These are phyloP conservation scores for Anoplopoma fimbria DNA, from an alignment of 2,113 vertebrate species.

Conservation along the genomic window DNA sequence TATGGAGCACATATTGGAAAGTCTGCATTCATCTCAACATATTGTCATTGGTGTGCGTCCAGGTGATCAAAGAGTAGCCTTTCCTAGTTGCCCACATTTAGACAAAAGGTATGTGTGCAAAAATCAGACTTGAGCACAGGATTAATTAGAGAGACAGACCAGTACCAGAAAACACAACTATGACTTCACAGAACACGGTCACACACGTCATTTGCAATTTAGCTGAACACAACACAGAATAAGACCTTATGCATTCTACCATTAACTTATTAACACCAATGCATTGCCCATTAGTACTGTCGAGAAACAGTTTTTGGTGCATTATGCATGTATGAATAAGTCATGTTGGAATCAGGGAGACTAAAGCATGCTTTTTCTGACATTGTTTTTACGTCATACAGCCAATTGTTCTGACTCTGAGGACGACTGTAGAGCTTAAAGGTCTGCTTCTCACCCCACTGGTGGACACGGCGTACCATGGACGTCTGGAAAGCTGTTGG, in stretches of 20 bases:
- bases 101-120: slow-evolving; percentile 68
- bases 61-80: slow-evolving; percentile 75
- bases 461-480: slow-evolving; percentile 49
- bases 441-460: slow-evolving; percentile 51
- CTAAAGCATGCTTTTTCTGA: slow-evolving; percentile 51
- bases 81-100: slow-evolving; percentile 54
- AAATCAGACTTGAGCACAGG: slow-evolving; percentile 60
- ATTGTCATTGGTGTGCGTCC: slow-evolving; percentile 75
- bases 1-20: slow-evolving; percentile 78
- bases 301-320: slow-evolving; percentile 39
- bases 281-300: slow-evolving; percentile 37
- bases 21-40: slow-evolving; percentile 71
- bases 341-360: slow-evolving; percentile 42
- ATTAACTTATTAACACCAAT: slow-evolving; percentile 65
- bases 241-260: slow-evolving; percentile 55
- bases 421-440: slow-evolving; percentile 44
- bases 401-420: slow-evolving; percentile 55
- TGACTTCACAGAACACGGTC: slow-evolving; percentile 74
- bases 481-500: slow-evolving; percentile 75
- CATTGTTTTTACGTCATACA: slow-evolving; percentile 41
- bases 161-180: slow-evolving; percentile 71
- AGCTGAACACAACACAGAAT: slow-evolving; percentile 67
- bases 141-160: slow-evolving; percentile 77
- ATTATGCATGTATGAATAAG: slow-evolving; percentile 60
- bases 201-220: slow-evolving; percentile 69